These are phyloP conservation scores for Hypomesus transpacificus DNA, from an alignment of 2,113 vertebrate species.

Conservation along the genomic window DNA sequence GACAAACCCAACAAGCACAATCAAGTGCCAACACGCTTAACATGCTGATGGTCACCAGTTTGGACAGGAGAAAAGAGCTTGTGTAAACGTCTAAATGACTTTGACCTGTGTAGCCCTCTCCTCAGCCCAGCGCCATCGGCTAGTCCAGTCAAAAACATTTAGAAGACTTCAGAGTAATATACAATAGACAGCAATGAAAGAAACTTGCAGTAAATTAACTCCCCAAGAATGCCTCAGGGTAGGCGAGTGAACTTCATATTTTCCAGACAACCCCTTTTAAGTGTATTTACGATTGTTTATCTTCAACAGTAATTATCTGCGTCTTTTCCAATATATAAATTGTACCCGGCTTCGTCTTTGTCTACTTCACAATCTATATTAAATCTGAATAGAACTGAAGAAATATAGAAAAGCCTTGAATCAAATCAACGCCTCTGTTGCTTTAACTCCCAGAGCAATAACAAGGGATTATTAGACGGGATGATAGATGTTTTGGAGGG, in stretches of 20 bases:
- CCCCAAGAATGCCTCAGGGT: too few species aligned
- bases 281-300: too few species aligned
- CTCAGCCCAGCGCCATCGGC: too few species aligned
- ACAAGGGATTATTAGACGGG: background rate
- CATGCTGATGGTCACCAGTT: background rate
- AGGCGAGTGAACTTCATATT: too few species aligned
- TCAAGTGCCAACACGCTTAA: background rate
- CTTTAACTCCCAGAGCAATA: constrained; percentile 13
- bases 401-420: constrained; percentile 3
- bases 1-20: background rate
- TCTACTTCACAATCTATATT: background rate
- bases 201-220: too few species aligned
- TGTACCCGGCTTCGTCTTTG: background rate
- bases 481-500: background rate
- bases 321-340: background rate
- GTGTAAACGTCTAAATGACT: background rate
- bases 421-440: background rate
- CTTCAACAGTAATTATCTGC: too few species aligned
- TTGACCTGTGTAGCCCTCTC: background rate
- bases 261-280: too few species aligned
- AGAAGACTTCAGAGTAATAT: too few species aligned
- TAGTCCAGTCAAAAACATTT: too few species aligned
- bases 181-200: too few species aligned
- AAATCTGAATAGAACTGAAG: background rate
- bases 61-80: background rate